Evolutionary conservation across 2,113 vertebrate genomes (phyloP), one percentile per base, ranked within the genome.

Genomic region (Phycodurus eques): DNA sequence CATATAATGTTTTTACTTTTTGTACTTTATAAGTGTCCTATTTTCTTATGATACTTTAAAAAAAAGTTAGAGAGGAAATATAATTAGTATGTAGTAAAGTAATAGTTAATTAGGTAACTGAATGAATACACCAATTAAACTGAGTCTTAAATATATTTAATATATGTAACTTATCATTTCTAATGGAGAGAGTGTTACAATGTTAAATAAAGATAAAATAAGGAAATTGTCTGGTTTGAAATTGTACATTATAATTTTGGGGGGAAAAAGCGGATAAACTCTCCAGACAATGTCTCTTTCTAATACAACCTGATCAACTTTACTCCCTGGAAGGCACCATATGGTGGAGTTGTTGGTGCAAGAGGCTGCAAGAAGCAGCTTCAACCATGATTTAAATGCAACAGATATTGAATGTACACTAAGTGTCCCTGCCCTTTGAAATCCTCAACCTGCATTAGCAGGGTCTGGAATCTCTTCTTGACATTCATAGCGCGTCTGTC

Each of bases 321-420:
- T 73, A 70, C 67, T 70, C 17, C 4, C 27, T 22, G 35, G 17
- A 57, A 19, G 13, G 66, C 2, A 46, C 72, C 81, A 84, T 81
- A 78, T 87, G 81, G 72, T 57, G 54, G 60, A 64, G 20, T 8
- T 43, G 57, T 61, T 70, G 20, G 46, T 72, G 46, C 71, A 75
- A 7, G 31, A 72, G 44, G 60, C 66, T 78, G n/a, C 44, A 39
- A 15, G 67, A 20, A 15, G 49, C n/a, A 51, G 59, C 68, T 56
- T 60, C 49, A 33, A 42, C 22, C 43, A 53, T 67, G 42, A 82
- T 54, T 69, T 70, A 71, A 72, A 79, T 67, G 73, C 46, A 81
- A 69, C 77, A 71, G 53, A 78, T 75, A 51, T 59, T 64, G 53
- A 77, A 72, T 67, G 67, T 71, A 43, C 66, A 77, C 63, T 13